A percentile compares a stretch with the other conserved stretches of the same genome.
Evolutionary conservation across 2,888 invertebrate species (phyloP).

Genomic region (Diogma glabrata): DNA sequence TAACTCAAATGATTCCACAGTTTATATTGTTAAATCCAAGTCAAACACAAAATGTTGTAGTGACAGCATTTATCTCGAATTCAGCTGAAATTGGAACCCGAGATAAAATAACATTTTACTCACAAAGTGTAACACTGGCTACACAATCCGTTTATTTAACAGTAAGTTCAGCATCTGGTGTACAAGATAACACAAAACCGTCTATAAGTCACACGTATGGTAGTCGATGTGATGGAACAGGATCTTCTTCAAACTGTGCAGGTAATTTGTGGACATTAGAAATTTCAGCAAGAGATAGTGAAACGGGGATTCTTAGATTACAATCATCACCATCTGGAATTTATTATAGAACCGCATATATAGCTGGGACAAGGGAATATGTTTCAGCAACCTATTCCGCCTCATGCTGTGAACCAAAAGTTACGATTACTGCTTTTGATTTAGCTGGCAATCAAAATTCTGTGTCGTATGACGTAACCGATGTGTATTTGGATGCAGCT

Average conservation of each 20-base stretch:
- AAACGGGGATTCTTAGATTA: slow-evolving; percentile 50
- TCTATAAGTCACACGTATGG: slow-evolving; percentile 50
- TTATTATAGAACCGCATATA: slow-evolving; percentile 48
- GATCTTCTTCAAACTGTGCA: slow-evolving; percentile 44
- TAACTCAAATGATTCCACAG: slow-evolving; percentile 44
- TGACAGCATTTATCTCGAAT: slow-evolving; percentile 39
- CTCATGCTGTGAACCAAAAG: slow-evolving; percentile 58
- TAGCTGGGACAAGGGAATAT: slow-evolving; percentile 54
- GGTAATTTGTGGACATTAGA: slow-evolving; percentile 59
- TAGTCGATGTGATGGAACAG: slow-evolving; percentile 47
- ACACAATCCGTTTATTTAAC: slow-evolving; percentile 37
- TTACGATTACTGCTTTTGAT: slow-evolving; percentile 57
- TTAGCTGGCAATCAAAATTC: slow-evolving; percentile 52
- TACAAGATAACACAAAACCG: slow-evolving; percentile 45
- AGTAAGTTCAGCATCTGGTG: slow-evolving; percentile 29
- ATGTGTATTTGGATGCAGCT: slow-evolving; percentile 33
- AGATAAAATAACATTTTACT: slow-evolving; percentile 52
- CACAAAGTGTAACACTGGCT: slow-evolving; percentile 34
- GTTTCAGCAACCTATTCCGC: slow-evolving; percentile 55
- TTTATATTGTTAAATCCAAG: slow-evolving; percentile 20
- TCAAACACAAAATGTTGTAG: slow-evolving; percentile 45
- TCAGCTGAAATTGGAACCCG: slow-evolving; percentile 41
- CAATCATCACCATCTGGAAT: slow-evolving; percentile 48
- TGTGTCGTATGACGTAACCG: slow-evolving; percentile 48
- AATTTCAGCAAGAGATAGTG: slow-evolving; percentile 51